A percentile compares a stretch with the other conserved stretches of the same genome.
Evolutionary conservation across 2,888 invertebrate species (phyloP).

Genomic region (Hoplodrina ambigua): DNA sequence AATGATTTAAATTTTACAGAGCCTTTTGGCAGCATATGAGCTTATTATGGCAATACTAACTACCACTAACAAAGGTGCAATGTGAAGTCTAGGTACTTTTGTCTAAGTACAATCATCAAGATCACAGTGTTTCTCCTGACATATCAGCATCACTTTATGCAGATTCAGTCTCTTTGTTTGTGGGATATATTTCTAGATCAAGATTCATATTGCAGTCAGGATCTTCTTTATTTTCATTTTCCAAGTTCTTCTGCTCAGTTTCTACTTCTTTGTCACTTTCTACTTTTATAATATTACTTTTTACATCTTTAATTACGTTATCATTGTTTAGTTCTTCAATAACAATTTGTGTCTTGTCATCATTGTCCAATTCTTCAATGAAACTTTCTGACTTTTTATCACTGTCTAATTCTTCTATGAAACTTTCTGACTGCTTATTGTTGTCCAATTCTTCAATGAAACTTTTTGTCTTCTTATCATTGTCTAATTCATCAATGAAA

Average conservation of each 20-base stretch:
- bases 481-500: background rate
- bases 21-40: background rate
- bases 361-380: background rate
- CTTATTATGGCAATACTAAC: background rate
- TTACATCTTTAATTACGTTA: background rate
- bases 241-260: background rate
- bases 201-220: conserved; percentile 67
- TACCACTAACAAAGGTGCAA: background rate
- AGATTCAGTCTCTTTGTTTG: conserved; percentile 45
- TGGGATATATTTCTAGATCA: conserved; percentile 73
- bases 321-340: background rate
- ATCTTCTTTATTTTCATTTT: conserved; percentile 5
- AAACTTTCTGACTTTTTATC: background rate
- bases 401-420: background rate
- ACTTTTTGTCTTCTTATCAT: background rate
- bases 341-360: background rate
- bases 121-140: conserved; percentile 20
- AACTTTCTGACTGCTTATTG: background rate
- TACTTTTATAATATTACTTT: background rate
- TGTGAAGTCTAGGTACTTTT: background rate
- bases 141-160: conserved; percentile 5
- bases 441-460: background rate
- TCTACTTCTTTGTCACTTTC: conserved; percentile 1
- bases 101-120: conserved; percentile 37
- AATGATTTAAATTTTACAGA: background rate